A percentile compares a stretch with the other conserved stretches of the same genome.
These are phyloP conservation scores for Mythimna loreyi DNA, from an alignment of 2,888 invertebrate species.

Conservation along the genomic window DNA sequence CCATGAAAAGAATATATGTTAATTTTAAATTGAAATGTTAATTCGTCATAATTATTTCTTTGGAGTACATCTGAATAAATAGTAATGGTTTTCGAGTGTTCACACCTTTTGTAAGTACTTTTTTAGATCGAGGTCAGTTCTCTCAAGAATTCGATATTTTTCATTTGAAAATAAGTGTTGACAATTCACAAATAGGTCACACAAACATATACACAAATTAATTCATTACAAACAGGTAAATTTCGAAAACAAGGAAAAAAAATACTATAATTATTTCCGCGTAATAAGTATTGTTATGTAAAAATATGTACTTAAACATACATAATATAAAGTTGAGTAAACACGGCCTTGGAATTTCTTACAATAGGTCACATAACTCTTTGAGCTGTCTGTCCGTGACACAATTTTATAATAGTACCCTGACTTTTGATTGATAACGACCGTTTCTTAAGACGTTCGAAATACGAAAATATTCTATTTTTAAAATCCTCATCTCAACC, in stretches of 20 bases:
- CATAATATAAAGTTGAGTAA: conserved; percentile 7
- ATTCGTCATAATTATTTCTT: conserved; percentile 83
- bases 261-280: conserved; percentile 29
- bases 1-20: conserved; percentile 86
- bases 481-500: conserved; percentile 69
- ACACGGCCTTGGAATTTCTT: conserved; percentile 20
- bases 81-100: conserved; percentile 76
- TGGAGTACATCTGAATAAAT: conserved; percentile 80
- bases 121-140: conserved; percentile 29
- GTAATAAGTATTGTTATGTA: conserved; percentile 8
- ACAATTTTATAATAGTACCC: conserved; percentile 60
- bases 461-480: conserved; percentile 62
- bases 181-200: conserved; percentile 21
- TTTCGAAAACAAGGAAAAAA: conserved; percentile 31
- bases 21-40: conserved; percentile 87
- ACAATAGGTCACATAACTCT: conserved; percentile 63
- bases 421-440: conserved; percentile 78
- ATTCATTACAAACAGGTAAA: conserved; percentile 11
- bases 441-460: conserved; percentile 52
- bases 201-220: conserved; percentile 12
- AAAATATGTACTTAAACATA: conserved; percentile 1
- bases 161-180: conserved; percentile 3
- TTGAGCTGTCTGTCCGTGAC: conserved; percentile 74
- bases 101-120: conserved; percentile 70
- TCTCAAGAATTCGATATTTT: not conserved